Evolutionary conservation across 2,888 invertebrate genomes (phyloP).

Genomic region (Malthinus seriepunctatus): DNA sequence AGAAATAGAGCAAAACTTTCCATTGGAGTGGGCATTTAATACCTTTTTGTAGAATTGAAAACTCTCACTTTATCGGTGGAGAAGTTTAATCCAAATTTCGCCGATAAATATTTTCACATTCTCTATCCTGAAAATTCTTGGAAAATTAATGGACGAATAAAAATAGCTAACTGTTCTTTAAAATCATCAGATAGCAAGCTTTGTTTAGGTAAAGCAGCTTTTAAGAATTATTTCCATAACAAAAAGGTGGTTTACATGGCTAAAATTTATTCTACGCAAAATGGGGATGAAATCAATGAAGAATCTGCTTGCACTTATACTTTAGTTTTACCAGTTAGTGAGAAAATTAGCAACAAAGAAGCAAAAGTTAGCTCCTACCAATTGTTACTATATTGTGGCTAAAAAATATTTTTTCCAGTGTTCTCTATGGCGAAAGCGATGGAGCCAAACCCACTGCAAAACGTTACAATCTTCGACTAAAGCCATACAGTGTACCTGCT

Average conservation of each 20-base stretch:
- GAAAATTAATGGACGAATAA: slow-evolving; percentile 20
- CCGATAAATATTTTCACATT: slow-evolving; percentile 16
- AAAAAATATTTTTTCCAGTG: slow-evolving; percentile 10
- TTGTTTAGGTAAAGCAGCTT: slow-evolving; percentile 16
- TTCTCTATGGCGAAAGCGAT: slow-evolving; percentile 10
- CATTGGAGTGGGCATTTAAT: too few species aligned
- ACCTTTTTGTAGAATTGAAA: slow-evolving; percentile 15
- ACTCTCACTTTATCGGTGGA: slow-evolving; percentile 17
- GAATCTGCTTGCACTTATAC: slow-evolving; percentile 7
- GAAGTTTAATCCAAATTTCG: slow-evolving; percentile 14
- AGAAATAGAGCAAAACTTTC: too few species aligned
- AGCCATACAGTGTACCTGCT: slow-evolving; percentile 19
- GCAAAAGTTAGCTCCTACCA: not conserved
- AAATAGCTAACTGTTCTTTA: slow-evolving; percentile 16
- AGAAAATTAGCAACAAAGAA: slow-evolving; percentile 1
- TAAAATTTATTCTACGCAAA: slow-evolving; percentile 9
- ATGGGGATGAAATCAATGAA: not conserved
- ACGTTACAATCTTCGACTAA: slow-evolving; percentile 4
- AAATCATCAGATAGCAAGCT: slow-evolving; percentile 4
- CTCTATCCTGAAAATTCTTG: slow-evolving; percentile 11
- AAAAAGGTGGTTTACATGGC: slow-evolving; percentile 9
- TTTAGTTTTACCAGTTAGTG: slow-evolving; percentile 14
- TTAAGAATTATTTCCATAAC: slow-evolving; percentile 22
- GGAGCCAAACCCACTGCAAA: slow-evolving; percentile 16
- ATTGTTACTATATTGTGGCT: not conserved